Conservation (phyloP, 37 sponge, comb jelly and placozoan genomes). For the Agelas oroides region DNA sequence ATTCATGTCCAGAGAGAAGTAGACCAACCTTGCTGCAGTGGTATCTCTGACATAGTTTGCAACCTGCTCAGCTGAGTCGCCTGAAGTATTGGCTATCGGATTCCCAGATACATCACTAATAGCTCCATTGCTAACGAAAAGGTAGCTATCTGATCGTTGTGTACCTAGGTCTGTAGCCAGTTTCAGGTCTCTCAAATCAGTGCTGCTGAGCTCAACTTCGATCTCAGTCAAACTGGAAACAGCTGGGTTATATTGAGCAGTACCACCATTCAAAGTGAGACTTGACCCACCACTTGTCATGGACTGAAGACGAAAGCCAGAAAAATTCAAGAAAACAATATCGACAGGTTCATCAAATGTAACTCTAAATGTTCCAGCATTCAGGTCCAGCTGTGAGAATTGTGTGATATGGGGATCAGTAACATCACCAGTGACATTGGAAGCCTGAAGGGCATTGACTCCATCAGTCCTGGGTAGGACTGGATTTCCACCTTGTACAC, state of each 20-base stretch:
- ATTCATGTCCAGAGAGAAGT: constrained; percentile 79
- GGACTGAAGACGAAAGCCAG: constrained; percentile 68
- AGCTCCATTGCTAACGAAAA: constrained; percentile 68
- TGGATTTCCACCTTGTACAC: constrained; percentile 49
- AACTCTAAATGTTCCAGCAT: constrained; percentile 59
- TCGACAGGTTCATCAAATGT: constrained; percentile 86
- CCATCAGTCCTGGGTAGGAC: constrained; percentile 2
- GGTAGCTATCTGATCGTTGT: constrained; percentile 49
- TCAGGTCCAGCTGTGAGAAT: constrained; percentile 74
- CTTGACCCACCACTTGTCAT: constrained; percentile 28
- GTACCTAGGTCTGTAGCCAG: constrained; percentile 75
- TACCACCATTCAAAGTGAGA: constrained; percentile 48
- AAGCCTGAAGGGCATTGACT: constrained; percentile 35
- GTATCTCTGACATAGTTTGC: constrained; percentile 56
- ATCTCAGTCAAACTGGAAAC: constrained; percentile 41
- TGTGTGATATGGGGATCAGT: constrained; percentile 60
- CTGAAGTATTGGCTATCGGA: constrained; percentile 28
- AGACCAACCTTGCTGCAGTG: constrained; percentile 62
- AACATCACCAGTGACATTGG: constrained; percentile 52
- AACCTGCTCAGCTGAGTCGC: constrained; percentile 36
- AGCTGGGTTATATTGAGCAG: constrained; percentile 12
- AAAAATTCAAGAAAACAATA: constrained; percentile 46
- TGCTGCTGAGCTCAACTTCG: constrained; percentile 54
- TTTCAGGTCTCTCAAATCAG: constrained; percentile 67
- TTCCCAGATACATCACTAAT: constrained; percentile 80